Conservation (phyloP, 2,888 invertebrate genomes). For the Lacanobia wlatinum region DNA sequence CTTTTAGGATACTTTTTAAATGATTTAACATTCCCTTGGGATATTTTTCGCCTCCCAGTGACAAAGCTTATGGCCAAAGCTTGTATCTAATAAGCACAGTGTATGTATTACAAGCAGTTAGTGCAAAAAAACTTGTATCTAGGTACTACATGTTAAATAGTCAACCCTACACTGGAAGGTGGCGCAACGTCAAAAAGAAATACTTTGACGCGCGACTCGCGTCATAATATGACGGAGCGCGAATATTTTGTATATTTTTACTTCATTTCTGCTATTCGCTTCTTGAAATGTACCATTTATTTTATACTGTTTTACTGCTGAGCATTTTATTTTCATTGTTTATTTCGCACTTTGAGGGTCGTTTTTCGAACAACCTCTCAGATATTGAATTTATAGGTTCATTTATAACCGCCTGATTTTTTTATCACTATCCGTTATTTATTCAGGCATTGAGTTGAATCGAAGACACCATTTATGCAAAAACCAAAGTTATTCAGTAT, state of each 20-base stretch:
- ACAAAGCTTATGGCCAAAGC: not conserved
- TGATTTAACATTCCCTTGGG: not conserved
- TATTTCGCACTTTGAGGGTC: not conserved
- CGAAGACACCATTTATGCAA: no score
- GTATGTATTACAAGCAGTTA: no score
- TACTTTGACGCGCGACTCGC: slow-evolving; percentile 66
- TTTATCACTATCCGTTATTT: not conserved
- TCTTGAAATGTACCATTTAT: slow-evolving; percentile 20
- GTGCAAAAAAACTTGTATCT: no score
- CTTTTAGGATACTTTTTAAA: not conserved
- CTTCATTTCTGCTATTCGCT: slow-evolving; percentile 40
- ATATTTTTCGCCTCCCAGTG: not conserved
- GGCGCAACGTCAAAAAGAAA: slow-evolving; percentile 63
- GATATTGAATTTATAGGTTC: not conserved
- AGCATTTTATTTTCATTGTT: slow-evolving; percentile 39
- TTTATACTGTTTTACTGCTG: slow-evolving; percentile 31
- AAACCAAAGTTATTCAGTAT: no score
- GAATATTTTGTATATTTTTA: slow-evolving; percentile 63
- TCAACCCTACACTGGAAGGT: slow-evolving; percentile 60
- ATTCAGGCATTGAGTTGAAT: no score
- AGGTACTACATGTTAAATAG: not conserved
- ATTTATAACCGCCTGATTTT: not conserved
- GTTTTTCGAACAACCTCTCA: slow-evolving; percentile 13
- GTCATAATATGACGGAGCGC: slow-evolving; percentile 48
- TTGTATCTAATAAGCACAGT: not conserved